phyloP scores from a whole-genome alignment of 2,888 invertebrate genomes.

The Cryptocheilus praepositus region DNA sequence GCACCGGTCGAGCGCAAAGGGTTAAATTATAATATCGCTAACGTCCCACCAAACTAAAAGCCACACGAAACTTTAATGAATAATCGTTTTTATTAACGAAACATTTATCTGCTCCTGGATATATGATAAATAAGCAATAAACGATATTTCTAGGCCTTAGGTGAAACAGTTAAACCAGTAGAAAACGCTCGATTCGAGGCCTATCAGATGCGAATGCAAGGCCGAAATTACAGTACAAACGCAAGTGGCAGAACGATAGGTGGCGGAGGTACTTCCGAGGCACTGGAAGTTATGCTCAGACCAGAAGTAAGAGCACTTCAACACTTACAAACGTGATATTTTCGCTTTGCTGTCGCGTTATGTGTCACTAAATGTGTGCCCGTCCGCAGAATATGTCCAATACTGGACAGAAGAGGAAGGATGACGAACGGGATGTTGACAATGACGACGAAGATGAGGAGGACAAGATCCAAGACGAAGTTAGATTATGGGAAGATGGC shows the following conservation, averaged over 20 bases:
- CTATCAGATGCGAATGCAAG: conserved; percentile 80
- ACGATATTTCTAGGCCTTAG: conserved; percentile 56
- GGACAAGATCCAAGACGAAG: conserved; percentile 86
- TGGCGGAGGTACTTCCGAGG: conserved; percentile 53
- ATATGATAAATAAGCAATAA: not conserved
- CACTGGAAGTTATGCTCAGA: conserved; percentile 76
- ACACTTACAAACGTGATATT: not conserved
- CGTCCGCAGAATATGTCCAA: conserved; percentile 47
- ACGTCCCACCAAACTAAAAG: no score
- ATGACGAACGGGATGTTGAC: conserved; percentile 77
- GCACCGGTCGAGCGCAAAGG: no score
- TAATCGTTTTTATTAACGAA: not conserved
- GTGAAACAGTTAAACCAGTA: conserved; percentile 77
- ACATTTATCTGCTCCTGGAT: no score
- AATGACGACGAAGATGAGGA: conserved; percentile 78
- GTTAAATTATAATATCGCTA: no score
- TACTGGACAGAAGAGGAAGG: conserved; percentile 77
- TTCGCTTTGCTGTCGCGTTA: not conserved
- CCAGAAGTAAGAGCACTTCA: conserved; percentile 65
- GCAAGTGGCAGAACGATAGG: conserved; percentile 50
- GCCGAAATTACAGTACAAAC: conserved; percentile 64
- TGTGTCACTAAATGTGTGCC: not conserved
- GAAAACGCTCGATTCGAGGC: conserved; percentile 87
- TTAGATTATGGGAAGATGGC: conserved; percentile 95
- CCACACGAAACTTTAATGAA: no score